Evolutionary conservation across 2,113 vertebrate species (phyloP), one percentile per base, ranked within the genome.

Genomic region (Ramphastos sulfuratus): DNA sequence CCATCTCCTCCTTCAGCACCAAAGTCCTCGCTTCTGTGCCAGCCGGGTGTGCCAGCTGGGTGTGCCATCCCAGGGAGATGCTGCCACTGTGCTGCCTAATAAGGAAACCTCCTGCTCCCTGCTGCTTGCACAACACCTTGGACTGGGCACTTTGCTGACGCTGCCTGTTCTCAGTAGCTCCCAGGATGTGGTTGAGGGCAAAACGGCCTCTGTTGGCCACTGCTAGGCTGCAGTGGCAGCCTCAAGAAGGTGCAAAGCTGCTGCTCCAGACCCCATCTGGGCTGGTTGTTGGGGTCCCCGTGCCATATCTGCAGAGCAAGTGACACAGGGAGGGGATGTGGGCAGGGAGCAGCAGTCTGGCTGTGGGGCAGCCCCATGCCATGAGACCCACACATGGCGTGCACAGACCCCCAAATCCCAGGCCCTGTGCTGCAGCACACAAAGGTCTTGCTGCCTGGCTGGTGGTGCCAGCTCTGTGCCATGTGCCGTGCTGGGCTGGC

Each of bases 311-410:
- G 87, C 73, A 67, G 42, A 4, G 15, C 5, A 3, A 31, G 71
- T 35, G 63, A 35, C 33, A 12, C 0, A 1, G 70, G 33, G 30
- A 81, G 46, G 70, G 81, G 35, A 55, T 0, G 3, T 31, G 13
- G 81, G 44, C 3, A 6, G 3, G 10, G 84, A 73, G 8, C 24
- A 1, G 8, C 21, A 3, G 48, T 5, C 39, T 4, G 42, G 27
- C 35, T 2, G 1, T 1, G 30, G 76, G 39, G 15, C 83, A 78
- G 74, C 66, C 58, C 54, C 24, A 1, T 27, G 79, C 56, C 2
- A 0, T 1, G n/a, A 66, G 24, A 65, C 33, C 30, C 61, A 9
- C 20, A 6, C 2, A 6, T 11, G 0, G 0, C 21, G 11, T 12
- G 21, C 7, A 1, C 2, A 23, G 65, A 52, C 9, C 39, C 72